These are phyloP conservation scores for Rhagophthalmus giganteus DNA, from an alignment of 2,888 invertebrate species.

Conservation along the genomic window DNA sequence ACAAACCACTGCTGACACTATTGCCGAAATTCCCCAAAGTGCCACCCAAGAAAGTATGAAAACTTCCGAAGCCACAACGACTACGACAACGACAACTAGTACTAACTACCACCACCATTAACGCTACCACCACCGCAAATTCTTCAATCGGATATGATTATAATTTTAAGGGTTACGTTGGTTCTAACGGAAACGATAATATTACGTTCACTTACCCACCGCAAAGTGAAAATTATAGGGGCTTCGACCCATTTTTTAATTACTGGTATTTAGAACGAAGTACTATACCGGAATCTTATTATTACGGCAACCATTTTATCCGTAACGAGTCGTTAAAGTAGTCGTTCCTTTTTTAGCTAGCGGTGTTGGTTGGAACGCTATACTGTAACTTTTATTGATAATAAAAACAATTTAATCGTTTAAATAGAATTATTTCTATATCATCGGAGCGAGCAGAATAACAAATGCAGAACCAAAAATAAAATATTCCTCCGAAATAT, in stretches of 20 bases:
- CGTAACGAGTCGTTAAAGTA: too few species aligned
- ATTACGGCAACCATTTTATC: constrained; percentile 6
- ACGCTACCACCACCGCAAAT: constrained; percentile 1
- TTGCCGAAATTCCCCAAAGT: too few species aligned
- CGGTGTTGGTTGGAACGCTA: too few species aligned
- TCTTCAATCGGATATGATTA: neutral
- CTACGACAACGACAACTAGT: constrained; percentile 1
- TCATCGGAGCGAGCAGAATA: too few species aligned
- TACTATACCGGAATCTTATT: constrained; percentile 2
- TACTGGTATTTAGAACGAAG: constrained; percentile 2
- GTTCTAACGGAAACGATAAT: constrained; percentile 49
- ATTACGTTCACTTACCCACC: constrained; percentile 53
- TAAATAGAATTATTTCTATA: too few species aligned
- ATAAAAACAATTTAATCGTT: too few species aligned
- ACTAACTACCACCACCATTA: too few species aligned
- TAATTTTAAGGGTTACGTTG: constrained; percentile 45
- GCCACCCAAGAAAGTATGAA: too few species aligned
- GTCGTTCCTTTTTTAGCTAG: too few species aligned
- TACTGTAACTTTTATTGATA: too few species aligned
- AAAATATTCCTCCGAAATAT: too few species aligned
- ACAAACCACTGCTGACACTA: constrained; percentile 2
- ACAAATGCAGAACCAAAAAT: too few species aligned
- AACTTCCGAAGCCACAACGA: constrained; percentile 1
- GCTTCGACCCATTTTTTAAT: neutral
- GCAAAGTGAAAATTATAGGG: neutral